Percentiles rank a stretch among this genome's conserved stretches.
phyloP scores from a whole-genome alignment of 23 tunicate species.

The Botrylloides violaceus region DNA sequence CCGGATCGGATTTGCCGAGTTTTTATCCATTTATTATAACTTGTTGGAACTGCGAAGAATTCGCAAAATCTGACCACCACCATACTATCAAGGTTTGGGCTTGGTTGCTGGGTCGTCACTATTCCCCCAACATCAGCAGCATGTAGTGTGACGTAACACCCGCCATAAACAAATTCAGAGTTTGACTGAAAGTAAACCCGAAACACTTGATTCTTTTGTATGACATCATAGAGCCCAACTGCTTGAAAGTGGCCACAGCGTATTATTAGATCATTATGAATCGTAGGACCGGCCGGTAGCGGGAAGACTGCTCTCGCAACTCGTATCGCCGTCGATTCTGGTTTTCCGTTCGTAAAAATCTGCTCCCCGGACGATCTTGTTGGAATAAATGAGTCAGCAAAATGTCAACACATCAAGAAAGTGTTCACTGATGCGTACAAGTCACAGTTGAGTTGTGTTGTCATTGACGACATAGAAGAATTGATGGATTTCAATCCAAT shows the following conservation, averaged over 20 bases:
- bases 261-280: too few relatives aligned
- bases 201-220: not conserved
- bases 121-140: too few relatives aligned
- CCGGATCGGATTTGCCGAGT: too few relatives aligned
- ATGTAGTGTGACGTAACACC: too few relatives aligned
- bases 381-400: constrained; percentile 77
- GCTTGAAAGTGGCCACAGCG: too few relatives aligned
- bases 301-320: constrained; percentile 97
- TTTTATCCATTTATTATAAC: too few relatives aligned
- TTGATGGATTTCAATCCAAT: constrained; percentile 92
- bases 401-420: constrained; percentile 77
- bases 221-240: not conserved
- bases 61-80: not conserved
- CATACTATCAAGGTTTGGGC: not conserved
- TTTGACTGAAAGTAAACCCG: too few relatives aligned
- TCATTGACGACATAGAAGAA: constrained; percentile 83
- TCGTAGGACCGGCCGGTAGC: constrained; percentile 37
- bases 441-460: constrained; percentile 88
- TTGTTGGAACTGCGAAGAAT: too few relatives aligned
- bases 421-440: constrained; percentile 88
- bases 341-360: constrained; percentile 79
- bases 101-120: too few relatives aligned
- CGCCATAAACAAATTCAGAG: too few relatives aligned
- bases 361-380: constrained; percentile 67
- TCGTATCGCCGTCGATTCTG: constrained; percentile 74